Evolutionary conservation across 1,140 invertebrate genomes (phyloP), one percentile per base, ranked within the genome.

Genomic region (Physella acuta): DNA sequence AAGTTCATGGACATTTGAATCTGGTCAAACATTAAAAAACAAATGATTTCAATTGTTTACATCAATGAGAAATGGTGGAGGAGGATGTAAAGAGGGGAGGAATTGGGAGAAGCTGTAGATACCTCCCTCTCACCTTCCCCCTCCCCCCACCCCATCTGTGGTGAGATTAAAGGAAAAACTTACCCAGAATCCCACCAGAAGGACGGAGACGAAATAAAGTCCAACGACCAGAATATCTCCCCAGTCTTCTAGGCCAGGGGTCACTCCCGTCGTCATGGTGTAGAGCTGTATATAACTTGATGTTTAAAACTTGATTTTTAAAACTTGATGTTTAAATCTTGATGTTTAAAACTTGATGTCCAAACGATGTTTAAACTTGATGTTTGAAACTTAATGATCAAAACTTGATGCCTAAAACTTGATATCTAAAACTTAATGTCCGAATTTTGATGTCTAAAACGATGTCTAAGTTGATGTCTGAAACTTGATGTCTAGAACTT

Each of bases 131-230:
- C 33, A 11, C n/a, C 28, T 44, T 49, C 61, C 5, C 39, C 61
- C 8, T 24, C 14, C 4, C 28, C 61, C 8, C 28, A 11, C 11
- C 11, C n/a, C n/a, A n/a, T n/a, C n/a, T n/a, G n/a, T n/a, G n/a
- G n/a, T n/a, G 17, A 63, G n/a, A 63, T 3, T 5, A 49, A 8
- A 39, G 37, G 37, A 63, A 37, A 39, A 16, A 79, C 82, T 79
- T 76, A 86, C 85, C 81, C 81, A 85, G 44, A 84, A 71, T 60
- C 84, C 85, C 4, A 84, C 82, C 31, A 66, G 75, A 17, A 86
- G 59, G 3, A 86, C 79, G 17, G 80, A 56, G 0, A 83, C 52
- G 68, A 85, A 85, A 70, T 86, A 86, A 17, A 82, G 24, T 31
- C 77, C 80, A 8, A 86, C 77, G 20, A 86, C 80, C 1, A 79